Evolutionary conservation across 1,140 invertebrate species (phyloP), one percentile per base, ranked within the genome.

Genomic region (Calephelis nemesis): DNA sequence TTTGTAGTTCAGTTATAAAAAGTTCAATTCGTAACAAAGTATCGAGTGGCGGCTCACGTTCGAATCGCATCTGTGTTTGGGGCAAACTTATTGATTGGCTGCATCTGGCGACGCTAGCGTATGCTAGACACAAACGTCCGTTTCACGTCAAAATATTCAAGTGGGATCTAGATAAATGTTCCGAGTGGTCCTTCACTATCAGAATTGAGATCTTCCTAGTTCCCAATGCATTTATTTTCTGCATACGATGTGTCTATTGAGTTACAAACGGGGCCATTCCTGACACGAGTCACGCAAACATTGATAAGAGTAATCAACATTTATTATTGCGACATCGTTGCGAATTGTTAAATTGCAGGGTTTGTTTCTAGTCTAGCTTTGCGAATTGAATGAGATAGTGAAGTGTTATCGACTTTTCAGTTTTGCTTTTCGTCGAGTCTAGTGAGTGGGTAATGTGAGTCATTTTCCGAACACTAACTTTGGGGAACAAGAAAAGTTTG

Each of bases 401-500:
- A 69, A 50, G 63, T 52, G 68, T 68, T 65, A 65, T 76, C 68
- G 60, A 72, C 74, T 76, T 80, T 76, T 74, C 70, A 70, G 75
- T 81, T 84, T n/a, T 79, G 73, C 75, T 78, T 83, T 77, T 78
- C 74, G 64, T 74, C 77, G 77, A 69, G 70, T 79, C 82, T 84
- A 86, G 87, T 83, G 83, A 85, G 79, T 83, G 78, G 19, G 81
- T 90, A 90, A 90, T 86, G 82, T 84, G 80, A 79, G 80, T 84
- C 85, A 88, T 88, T 88, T 87, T 84, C 85, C 82, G 79, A 78
- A 79, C 70, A 81, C 79, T 80, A 79, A 77, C 78, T 82, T 74
- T 81, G 69, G 76, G 78, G 74, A 81, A 88, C 85, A 87, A 84
- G 83, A 83, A 90, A 90, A 87, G 83, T 88, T 80, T 69, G 76